These are phyloP conservation scores for Bucco capensis DNA, from an alignment of 2,113 vertebrate genomes.

Conservation along the genomic window DNA sequence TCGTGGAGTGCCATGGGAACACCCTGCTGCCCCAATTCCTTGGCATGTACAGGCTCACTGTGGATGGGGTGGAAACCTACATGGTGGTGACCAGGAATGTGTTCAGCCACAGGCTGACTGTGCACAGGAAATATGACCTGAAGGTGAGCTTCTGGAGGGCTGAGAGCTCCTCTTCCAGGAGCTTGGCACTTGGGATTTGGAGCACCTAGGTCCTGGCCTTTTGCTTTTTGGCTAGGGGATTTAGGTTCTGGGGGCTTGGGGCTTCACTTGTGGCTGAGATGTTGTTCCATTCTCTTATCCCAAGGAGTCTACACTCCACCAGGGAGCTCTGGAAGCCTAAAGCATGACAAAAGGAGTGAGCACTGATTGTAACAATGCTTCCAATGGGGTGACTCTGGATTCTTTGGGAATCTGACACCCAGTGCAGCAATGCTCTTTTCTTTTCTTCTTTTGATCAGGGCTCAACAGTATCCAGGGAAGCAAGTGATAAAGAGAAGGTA, in stretches of 20 bases:
- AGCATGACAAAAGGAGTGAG: background rate
- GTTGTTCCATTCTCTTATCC: background rate
- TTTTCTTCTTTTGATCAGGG: slow-evolving; percentile 73
- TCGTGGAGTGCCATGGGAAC: slow-evolving; percentile 96
- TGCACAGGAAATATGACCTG: slow-evolving; percentile 95
- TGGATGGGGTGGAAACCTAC: slow-evolving; percentile 95
- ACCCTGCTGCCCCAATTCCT: slow-evolving; percentile 96
- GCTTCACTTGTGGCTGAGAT: background rate
- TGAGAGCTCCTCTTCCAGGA: background rate
- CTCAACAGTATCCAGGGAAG: slow-evolving; percentile 93
- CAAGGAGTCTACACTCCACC: no score
- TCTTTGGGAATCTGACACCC: background rate
- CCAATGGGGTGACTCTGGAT: background rate
- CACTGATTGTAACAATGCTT: background rate
- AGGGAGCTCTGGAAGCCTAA: no score
- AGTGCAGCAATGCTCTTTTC: background rate
- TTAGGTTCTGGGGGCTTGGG: background rate
- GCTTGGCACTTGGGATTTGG: background rate
- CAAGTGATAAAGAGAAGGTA: slow-evolving; percentile 96
- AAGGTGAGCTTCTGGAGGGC: slow-evolving; percentile 75
- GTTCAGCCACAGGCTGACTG: slow-evolving; percentile 91
- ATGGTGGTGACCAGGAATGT: slow-evolving; percentile 97
- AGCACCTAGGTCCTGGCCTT: background rate
- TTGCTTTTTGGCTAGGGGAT: background rate
- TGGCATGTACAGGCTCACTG: slow-evolving; percentile 95